phyloP scores from a whole-genome alignment of 2,113 vertebrate genomes.

The Alligator sinensis region DNA sequence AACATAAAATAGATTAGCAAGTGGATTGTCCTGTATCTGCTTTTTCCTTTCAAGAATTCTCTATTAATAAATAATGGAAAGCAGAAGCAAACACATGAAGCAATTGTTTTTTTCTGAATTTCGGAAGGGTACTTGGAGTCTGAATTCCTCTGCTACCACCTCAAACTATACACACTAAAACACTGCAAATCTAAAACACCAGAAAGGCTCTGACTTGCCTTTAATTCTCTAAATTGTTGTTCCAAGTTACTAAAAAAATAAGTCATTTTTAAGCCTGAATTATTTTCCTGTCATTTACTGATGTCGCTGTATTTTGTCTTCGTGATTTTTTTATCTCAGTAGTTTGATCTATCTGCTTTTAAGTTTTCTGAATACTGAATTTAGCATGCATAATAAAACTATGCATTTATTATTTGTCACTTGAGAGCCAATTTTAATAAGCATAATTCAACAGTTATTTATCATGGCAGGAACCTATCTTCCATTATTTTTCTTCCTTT shows the following conservation, averaged over 20 bases:
- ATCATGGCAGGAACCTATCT: conserved; percentile 53
- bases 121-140: not conserved
- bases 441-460: conserved; percentile 66
- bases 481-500: conserved; percentile 45
- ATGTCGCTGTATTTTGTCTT: conserved; percentile 71
- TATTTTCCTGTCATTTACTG: conserved; percentile 58
- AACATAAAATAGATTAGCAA: conserved; percentile 5
- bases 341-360: conserved; percentile 76
- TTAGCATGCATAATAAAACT: conserved; percentile 70
- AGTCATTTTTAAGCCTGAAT: conserved; percentile 64
- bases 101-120: not conserved
- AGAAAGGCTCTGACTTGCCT: conserved; percentile 44
- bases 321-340: conserved; percentile 63
- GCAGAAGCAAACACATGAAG: conserved; percentile 16
- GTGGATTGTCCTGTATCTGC: conserved; percentile 26
- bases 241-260: conserved; percentile 51
- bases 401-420: conserved; percentile 72
- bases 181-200: conserved; percentile 29
- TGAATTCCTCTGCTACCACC: conserved; percentile 27
- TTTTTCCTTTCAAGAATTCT: conserved; percentile 35
- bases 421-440: conserved; percentile 75
- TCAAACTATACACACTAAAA: conserved; percentile 23
- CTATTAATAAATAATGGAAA: conserved; percentile 57
- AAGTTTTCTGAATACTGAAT: conserved; percentile 66
- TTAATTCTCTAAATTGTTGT: conserved; percentile 59